Evolutionary conservation across 2,797 vertebrate species (phyloP).

Genomic region (Champsocephalus esox): DNA sequence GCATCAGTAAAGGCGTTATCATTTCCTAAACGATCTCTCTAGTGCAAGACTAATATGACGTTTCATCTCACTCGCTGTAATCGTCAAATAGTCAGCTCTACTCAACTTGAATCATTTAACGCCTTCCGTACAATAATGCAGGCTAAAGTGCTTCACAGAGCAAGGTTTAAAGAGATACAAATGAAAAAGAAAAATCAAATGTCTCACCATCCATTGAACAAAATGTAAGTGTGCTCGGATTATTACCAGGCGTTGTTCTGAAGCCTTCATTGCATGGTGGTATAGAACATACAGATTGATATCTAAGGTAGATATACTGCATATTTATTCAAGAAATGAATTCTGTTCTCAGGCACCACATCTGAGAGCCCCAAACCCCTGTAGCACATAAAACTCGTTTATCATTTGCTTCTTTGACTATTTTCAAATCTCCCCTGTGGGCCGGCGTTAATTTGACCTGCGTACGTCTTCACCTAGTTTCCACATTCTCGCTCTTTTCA

Average conservation of each 20-base stretch:
- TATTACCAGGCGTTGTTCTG: neutral
- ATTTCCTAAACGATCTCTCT: conserved; percentile 2
- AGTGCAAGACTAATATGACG: neutral
- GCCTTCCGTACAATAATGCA: no score
- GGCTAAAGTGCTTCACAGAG: no score
- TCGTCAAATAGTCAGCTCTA: neutral
- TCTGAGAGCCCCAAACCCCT: conserved; percentile 37
- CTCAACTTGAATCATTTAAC: no score
- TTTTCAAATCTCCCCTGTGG: conserved; percentile 53
- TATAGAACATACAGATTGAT: conserved; percentile 27
- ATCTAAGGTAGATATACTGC: neutral
- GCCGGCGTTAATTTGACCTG: conserved; percentile 43
- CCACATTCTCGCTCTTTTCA: conserved; percentile 4
- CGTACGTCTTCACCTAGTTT: conserved; percentile 41
- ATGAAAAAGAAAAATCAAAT: no score
- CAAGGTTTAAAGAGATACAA: no score
- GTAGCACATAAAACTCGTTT: conserved; percentile 45
- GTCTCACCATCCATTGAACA: conserved; percentile 10
- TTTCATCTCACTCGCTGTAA: neutral
- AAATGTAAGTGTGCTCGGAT: neutral
- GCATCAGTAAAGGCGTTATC: neutral
- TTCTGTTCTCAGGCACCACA: conserved; percentile 19
- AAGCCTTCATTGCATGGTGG: neutral
- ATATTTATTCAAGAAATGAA: neutral
- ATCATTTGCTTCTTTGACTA: conserved; percentile 57